Evolutionary conservation across 2,888 invertebrate genomes (phyloP).

Genomic region (Lagria hirta): DNA sequence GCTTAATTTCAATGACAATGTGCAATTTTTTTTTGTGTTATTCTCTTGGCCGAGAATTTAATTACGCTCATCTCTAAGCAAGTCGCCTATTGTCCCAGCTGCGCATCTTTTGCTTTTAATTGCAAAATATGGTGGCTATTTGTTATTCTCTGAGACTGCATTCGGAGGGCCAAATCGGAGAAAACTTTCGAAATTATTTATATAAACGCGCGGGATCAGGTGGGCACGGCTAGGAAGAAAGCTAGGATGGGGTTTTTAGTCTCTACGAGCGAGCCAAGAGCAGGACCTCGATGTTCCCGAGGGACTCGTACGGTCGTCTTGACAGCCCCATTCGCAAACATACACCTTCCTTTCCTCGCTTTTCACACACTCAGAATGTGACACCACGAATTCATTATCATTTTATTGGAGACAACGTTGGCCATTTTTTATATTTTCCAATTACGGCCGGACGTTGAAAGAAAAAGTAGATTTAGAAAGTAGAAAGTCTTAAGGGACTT

Average conservation of each 20-base stretch:
- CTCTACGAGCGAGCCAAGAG: slow-evolving; percentile 37
- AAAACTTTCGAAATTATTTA: slow-evolving; percentile 46
- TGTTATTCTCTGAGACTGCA: too few species aligned
- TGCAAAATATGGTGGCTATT: too few species aligned
- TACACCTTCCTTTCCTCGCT: slow-evolving; percentile 47
- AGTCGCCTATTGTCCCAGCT: too few species aligned
- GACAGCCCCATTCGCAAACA: slow-evolving; percentile 52
- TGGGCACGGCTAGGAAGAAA: slow-evolving; percentile 40
- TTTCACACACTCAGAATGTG: slow-evolving; percentile 43
- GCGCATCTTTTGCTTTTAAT: too few species aligned
- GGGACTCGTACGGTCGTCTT: slow-evolving; percentile 50
- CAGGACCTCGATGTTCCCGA: slow-evolving; percentile 42
- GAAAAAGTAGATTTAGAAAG: too few species aligned
- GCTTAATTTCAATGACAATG: too few species aligned
- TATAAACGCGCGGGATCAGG: slow-evolving; percentile 48
- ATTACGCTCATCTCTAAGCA: too few species aligned
- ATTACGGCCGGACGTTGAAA: too few species aligned
- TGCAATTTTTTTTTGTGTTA: too few species aligned
- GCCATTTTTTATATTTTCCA: slow-evolving; percentile 2
- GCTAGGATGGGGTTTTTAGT: slow-evolving; percentile 43
- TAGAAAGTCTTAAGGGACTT: slow-evolving; percentile 3
- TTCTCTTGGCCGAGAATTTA: too few species aligned
- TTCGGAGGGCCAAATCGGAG: slow-evolving; percentile 12
- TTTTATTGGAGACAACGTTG: slow-evolving; percentile 11
- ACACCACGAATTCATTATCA: slow-evolving; percentile 29